Percentiles rank a stretch among this genome's conserved stretches.
phyloP scores from a whole-genome alignment of 2,888 invertebrate species.

The Conistra vaccinii region DNA sequence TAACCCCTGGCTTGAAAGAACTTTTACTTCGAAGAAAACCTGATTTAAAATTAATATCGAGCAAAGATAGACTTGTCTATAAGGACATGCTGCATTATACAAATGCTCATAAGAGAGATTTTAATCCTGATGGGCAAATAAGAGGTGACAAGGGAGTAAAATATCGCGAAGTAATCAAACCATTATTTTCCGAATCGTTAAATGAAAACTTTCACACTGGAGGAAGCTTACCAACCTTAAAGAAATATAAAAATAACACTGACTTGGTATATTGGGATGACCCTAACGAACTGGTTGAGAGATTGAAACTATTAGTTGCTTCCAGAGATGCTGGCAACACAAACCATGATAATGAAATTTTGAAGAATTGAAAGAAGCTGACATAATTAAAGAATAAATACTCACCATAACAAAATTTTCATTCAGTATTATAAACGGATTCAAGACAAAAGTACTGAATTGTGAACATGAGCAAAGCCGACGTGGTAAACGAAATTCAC shows the following conservation, averaged over 20 bases:
- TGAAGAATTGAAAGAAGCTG: not conserved
- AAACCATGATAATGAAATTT: not conserved
- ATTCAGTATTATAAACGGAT: too few relatives aligned
- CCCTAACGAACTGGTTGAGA: not conserved
- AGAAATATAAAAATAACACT: not conserved
- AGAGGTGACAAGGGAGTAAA: too few relatives aligned
- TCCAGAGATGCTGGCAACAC: not conserved
- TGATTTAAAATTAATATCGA: not conserved
- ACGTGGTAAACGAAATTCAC: too few relatives aligned
- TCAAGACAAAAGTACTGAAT: too few relatives aligned
- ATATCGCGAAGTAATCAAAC: too few relatives aligned
- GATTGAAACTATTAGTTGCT: not conserved
- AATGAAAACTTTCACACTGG: too few relatives aligned
- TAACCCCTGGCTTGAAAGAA: too few relatives aligned
- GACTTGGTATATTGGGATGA: not conserved
- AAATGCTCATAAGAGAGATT: not conserved
- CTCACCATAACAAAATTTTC: not conserved
- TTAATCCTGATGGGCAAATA: too few relatives aligned
- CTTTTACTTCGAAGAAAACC: too few relatives aligned
- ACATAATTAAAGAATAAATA: slow-evolving; percentile 1
- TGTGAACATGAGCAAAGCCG: too few relatives aligned
- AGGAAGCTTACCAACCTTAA: too few relatives aligned
- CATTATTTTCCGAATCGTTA: too few relatives aligned
- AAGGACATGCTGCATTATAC: not conserved
- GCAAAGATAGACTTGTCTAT: not conserved